phyloP scores from a whole-genome alignment of 2,888 invertebrate genomes.

The Alloscopus bannaensis region DNA sequence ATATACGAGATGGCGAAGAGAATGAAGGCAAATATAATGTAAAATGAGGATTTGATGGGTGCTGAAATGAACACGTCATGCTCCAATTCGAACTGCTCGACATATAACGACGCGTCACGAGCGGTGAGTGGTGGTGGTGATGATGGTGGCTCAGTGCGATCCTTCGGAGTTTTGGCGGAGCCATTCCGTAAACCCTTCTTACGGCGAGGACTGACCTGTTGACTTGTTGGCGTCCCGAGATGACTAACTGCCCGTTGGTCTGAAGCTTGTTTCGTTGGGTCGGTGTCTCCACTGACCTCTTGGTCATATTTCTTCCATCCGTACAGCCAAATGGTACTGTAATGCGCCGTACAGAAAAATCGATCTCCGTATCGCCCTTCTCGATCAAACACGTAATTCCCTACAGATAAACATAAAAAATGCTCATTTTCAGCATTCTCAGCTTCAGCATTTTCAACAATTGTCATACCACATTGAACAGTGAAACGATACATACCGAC shows the following conservation, averaged over 20 bases:
- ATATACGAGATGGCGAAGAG: conserved; percentile 67
- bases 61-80: conserved; percentile 39
- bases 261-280: conserved; percentile 8
- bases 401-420: conserved; percentile 74
- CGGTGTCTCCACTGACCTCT: conserved; percentile 29
- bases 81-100: conserved; percentile 36
- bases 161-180: neutral
- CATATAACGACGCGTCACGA: neutral
- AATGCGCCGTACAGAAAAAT: conserved; percentile 81
- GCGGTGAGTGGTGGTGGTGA: conserved; percentile 10
- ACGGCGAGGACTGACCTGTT: conserved; percentile 69
- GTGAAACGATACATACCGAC: conserved; percentile 78
- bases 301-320: conserved; percentile 73
- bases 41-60: conserved; percentile 66
- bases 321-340: conserved; percentile 68
- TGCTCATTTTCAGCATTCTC: neutral
- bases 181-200: conserved; percentile 31
- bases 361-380: conserved; percentile 82
- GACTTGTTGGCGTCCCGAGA: conserved; percentile 45
- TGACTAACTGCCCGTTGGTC: conserved; percentile 18
- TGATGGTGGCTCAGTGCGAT: conserved; percentile 18
- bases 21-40: conserved; percentile 66
- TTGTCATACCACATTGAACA: neutral
- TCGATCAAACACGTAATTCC: conserved; percentile 84
- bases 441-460: neutral